Percentiles rank a stretch among this genome's conserved stretches.
These are phyloP conservation scores for Tinamus guttatus DNA, from an alignment of 2,113 vertebrate genomes.

Conservation along the genomic window DNA sequence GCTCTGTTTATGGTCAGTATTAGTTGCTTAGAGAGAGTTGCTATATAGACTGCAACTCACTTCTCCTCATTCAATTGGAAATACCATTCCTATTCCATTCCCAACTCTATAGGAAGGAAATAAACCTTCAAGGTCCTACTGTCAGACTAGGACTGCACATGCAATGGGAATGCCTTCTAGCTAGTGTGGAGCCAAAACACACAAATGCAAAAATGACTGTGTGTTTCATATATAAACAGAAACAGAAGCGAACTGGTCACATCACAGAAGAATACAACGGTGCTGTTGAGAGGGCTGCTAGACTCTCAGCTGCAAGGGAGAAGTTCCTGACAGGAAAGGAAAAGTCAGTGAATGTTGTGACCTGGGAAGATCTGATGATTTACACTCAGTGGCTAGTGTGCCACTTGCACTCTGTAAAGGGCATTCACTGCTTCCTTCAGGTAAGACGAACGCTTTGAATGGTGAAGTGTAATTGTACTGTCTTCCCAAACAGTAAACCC, in stretches of 20 bases:
- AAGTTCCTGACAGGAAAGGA: conserved; percentile 72
- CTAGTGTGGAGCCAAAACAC: not conserved
- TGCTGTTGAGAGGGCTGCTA: conserved; percentile 75
- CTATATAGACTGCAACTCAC: not conserved
- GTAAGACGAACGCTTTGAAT: conserved; percentile 30
- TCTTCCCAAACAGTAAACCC: not conserved
- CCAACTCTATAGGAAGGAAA: not conserved
- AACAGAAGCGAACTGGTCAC: conserved; percentile 72
- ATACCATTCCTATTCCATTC: not conserved
- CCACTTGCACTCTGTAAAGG: conserved; percentile 76
- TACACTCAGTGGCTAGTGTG: conserved; percentile 79
- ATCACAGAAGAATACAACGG: conserved; percentile 78
- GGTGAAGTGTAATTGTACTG: not conserved
- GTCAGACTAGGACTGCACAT: not conserved
- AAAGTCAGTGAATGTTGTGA: conserved; percentile 55
- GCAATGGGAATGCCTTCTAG: not conserved
- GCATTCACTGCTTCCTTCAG: conserved; percentile 75
- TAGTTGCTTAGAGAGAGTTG: not conserved
- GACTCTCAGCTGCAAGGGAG: conserved; percentile 74
- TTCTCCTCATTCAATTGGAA: not conserved
- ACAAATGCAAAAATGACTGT: not conserved
- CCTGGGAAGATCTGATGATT: conserved; percentile 76
- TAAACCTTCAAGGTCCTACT: not conserved
- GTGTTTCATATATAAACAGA: not conserved
- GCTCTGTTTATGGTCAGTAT: not conserved